Evolutionary conservation across 53 echinoderm and acorn worm genomes (phyloP), one percentile per base, ranked within the genome.

Genomic region (Temnopleurus reevesii): DNA sequence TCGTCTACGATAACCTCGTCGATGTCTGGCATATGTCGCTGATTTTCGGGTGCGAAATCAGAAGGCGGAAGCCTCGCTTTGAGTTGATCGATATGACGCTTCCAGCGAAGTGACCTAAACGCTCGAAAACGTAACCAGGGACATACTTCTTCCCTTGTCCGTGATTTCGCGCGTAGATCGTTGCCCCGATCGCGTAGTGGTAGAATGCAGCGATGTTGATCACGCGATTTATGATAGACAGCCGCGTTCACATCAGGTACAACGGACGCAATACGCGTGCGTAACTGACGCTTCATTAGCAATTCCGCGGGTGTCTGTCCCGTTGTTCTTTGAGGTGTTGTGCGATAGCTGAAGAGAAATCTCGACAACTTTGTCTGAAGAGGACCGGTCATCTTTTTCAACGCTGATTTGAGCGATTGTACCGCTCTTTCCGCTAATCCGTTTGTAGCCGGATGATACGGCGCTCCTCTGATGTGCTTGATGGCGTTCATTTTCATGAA

Each of bases 361-460:
- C 41, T 66, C 12, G 76, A 45, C 54, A 91, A 49, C 36, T 63
- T 85, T 4, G 76, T 76, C 23, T 66, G 53, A 17, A 91, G 53
- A 5, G 91, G 29, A 31, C 91, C 77, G 4, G 5, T 3, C 89
- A 89, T 89, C 53, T 51, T 55, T 19, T 66, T 76, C 18, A 86
- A 41, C 9, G 43, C 36, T 43, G 59, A 29, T 59, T 86, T 86
- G n/a, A 86, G 23, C 5, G 86, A 36, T 55, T 86, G 61, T 18
- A 86, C 61, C 3, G 63, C 61, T n/a, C 60, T 38, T 24, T 60
- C 86, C 18, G 86, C 86, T 15, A 86, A 17, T 8, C 86, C 86
- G 17, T 86, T 86, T 8, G 60, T 61, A 7, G 86, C 38, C 28
- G 86, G 86, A 23, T 86, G 86, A 23, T 61, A 86, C 15, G 86